Percentiles rank a stretch among this genome's conserved stretches.
Conservation (phyloP, 64 coral and sea anemone species). For the Anthopleura sola region DNA sequence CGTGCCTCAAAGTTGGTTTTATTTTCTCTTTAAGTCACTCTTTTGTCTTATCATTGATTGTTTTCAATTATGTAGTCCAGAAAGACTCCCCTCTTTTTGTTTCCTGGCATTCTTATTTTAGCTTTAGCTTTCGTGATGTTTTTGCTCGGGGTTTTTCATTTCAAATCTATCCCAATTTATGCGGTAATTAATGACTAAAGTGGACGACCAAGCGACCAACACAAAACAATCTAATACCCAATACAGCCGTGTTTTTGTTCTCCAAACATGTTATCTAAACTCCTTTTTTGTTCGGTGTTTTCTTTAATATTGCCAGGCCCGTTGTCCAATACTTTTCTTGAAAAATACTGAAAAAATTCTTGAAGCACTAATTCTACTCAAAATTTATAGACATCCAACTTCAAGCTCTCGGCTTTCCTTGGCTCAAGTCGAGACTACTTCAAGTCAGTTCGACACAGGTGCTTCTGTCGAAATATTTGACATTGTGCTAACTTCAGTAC, state of each 20-base stretch:
- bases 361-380: neutral
- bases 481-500: neutral
- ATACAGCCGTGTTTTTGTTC: neutral
- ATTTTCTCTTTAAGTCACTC: neutral
- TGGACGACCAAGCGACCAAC: neutral
- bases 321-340: neutral
- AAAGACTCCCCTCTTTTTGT: neutral
- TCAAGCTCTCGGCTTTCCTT: neutral
- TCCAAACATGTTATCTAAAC: neutral
- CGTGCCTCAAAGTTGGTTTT: neutral
- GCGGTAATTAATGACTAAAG: constrained; percentile 8
- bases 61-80: neutral
- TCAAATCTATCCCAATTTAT: neutral
- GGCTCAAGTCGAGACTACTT: neutral
- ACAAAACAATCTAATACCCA: constrained; percentile 4
- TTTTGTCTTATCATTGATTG: neutral
- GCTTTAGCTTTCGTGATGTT: neutral
- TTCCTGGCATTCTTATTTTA: neutral
- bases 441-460: neutral
- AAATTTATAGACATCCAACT: neutral
- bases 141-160: neutral
- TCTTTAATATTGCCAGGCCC: neutral
- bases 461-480: neutral
- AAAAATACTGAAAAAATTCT: neutral
- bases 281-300: neutral